Evolutionary conservation across 2,113 vertebrate species (phyloP).

Genomic region (Herpetotheres cachinnans): DNA sequence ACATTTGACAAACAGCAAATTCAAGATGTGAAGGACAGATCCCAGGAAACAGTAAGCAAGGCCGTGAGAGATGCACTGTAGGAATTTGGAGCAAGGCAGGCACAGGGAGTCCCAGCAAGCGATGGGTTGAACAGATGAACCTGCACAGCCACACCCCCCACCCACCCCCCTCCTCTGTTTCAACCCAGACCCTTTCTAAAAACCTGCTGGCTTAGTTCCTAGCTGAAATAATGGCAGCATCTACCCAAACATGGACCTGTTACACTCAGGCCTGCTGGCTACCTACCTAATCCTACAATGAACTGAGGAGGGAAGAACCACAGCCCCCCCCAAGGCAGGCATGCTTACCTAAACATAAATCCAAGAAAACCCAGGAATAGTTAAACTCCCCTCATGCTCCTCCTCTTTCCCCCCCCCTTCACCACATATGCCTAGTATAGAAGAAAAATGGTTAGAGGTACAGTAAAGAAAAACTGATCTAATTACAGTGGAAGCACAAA

Average conservation of each 20-base stretch:
- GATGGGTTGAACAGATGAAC: not conserved
- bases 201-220: not conserved
- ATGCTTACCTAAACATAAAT: rapidly evolving
- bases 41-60: not conserved
- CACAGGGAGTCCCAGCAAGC: not conserved
- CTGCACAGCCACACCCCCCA: not conserved
- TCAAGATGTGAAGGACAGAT: not conserved
- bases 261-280: not conserved
- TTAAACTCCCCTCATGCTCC: not conserved
- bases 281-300: too few species aligned
- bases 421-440: not conserved
- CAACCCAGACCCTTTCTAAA: not conserved
- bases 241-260: not conserved
- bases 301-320: not conserved
- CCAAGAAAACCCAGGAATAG: not conserved
- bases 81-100: not conserved
- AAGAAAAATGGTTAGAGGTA: not conserved
- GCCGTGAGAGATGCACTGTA: not conserved
- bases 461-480: not conserved
- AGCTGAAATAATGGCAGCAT: not conserved
- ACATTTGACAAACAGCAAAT: not conserved
- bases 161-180: not conserved
- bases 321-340: not conserved
- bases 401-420: not conserved
- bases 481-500: not conserved